Evolutionary conservation across 2,888 invertebrate species (phyloP).

Genomic region (Calliopum simillimum): DNA sequence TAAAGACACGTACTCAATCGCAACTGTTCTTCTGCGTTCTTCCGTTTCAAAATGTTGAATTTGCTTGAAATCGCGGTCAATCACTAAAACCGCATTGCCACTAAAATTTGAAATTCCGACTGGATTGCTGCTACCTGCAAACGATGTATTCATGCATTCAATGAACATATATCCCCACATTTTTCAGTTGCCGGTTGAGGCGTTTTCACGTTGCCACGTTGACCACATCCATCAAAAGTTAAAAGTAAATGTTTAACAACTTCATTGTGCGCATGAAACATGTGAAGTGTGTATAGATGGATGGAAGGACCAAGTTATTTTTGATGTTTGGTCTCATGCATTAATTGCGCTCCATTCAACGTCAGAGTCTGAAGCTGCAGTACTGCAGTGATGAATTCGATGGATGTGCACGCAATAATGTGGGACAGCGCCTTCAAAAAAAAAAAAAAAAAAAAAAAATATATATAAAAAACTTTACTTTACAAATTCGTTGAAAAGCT

Average conservation of each 20-base stretch:
- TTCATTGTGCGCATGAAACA: constrained; percentile 6
- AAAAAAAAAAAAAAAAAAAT: background rate
- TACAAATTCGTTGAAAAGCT: constrained; percentile 8
- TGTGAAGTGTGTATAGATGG: background rate
- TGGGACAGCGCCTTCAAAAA: background rate
- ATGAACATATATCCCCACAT: too few species aligned
- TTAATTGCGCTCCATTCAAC: constrained; percentile 20
- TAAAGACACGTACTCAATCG: too few species aligned
- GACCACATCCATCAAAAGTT: constrained; percentile 16
- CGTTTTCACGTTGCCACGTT: constrained; percentile 6
- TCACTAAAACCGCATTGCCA: too few species aligned
- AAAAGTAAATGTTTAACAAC: constrained; percentile 22
- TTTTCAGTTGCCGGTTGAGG: too few species aligned
- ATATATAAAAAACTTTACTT: constrained; percentile 7
- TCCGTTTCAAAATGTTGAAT: too few species aligned
- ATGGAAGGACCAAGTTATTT: constrained; percentile 12
- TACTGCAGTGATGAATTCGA: background rate
- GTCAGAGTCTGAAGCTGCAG: background rate
- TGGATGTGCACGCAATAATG: background rate
- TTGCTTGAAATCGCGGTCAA: too few species aligned
- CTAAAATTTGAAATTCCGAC: too few species aligned
- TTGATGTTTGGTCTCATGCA: background rate
- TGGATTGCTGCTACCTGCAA: too few species aligned
- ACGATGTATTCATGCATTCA: too few species aligned
- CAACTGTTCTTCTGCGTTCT: too few species aligned